A percentile compares a stretch with the other conserved stretches of the same genome.
phyloP scores from a whole-genome alignment of 1,140 invertebrate species.

The Drosophila guanche region DNA sequence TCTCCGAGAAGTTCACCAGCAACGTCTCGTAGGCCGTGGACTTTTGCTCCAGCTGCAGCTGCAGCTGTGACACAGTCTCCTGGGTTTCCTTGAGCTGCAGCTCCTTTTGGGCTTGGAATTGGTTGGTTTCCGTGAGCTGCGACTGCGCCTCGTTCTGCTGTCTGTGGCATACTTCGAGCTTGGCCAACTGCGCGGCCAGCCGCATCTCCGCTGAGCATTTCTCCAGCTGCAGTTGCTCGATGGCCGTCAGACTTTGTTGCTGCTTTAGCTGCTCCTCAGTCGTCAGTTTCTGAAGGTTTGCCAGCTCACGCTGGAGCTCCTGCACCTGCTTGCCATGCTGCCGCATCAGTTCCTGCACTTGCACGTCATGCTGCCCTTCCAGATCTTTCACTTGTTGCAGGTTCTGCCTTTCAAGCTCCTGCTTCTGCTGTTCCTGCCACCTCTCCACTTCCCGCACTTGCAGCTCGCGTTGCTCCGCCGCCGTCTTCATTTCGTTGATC shows the following conservation, averaged over 20 bases:
- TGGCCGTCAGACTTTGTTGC: constrained; percentile 12
- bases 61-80: constrained; percentile 22
- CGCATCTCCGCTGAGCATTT: constrained; percentile 4
- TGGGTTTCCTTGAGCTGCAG: background rate
- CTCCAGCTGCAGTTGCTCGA: constrained; percentile 5
- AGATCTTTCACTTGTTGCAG: constrained; percentile 13
- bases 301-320: constrained; percentile 50
- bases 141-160: constrained; percentile 16
- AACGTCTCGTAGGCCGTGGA: background rate
- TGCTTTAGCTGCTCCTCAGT: constrained; percentile 18
- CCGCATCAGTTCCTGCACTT: constrained; percentile 71
- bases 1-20: background rate
- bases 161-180: constrained; percentile 16
- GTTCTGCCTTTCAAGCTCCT: constrained; percentile 2
- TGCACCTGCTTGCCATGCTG: constrained; percentile 74
- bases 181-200: constrained; percentile 15
- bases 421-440: constrained; percentile 49
- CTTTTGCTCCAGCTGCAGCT: constrained; percentile 30
- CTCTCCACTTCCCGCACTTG: constrained; percentile 72
- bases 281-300: background rate
- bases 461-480: constrained; percentile 27
- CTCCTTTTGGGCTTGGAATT: constrained; percentile 18
- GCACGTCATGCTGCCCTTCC: constrained; percentile 35
- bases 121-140: background rate
- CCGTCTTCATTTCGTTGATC: constrained; percentile 15